phyloP scores from a whole-genome alignment of 2,113 vertebrate genomes.

The Colinus virginianus region DNA sequence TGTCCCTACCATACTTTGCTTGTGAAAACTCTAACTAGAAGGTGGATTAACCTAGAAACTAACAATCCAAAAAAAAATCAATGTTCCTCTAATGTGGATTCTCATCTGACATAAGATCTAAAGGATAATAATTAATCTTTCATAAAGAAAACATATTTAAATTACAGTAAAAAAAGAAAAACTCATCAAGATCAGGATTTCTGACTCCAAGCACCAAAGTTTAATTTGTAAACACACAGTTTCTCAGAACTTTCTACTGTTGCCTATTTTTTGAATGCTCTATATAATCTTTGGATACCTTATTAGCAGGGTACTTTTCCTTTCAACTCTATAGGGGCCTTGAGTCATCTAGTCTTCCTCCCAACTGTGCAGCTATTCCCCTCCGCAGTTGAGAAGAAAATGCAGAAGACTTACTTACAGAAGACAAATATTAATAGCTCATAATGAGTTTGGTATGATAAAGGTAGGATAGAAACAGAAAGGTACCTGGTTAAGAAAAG shows the following conservation, averaged over 20 bases:
- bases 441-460: background rate
- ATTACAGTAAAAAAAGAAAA: too few species aligned
- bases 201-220: background rate
- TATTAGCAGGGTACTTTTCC: background rate
- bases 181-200: background rate
- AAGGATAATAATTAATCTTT: background rate
- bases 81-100: background rate
- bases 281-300: background rate
- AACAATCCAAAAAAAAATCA: background rate
- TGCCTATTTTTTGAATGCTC: background rate
- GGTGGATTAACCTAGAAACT: background rate
- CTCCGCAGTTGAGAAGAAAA: background rate
- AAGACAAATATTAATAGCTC: background rate
- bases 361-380: background rate
- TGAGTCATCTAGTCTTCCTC: background rate
- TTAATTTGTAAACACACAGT: background rate
- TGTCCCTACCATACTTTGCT: background rate
- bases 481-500: background rate
- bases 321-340: background rate
- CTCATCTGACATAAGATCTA: background rate
- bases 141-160: background rate
- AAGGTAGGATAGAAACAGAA: background rate
- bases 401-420: background rate
- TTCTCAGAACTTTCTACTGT: background rate
- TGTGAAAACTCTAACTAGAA: background rate